A percentile compares a stretch with the other conserved stretches of the same genome.
These are phyloP conservation scores for Ennomos fuscantarius DNA, from an alignment of 2,888 invertebrate genomes.

Conservation along the genomic window DNA sequence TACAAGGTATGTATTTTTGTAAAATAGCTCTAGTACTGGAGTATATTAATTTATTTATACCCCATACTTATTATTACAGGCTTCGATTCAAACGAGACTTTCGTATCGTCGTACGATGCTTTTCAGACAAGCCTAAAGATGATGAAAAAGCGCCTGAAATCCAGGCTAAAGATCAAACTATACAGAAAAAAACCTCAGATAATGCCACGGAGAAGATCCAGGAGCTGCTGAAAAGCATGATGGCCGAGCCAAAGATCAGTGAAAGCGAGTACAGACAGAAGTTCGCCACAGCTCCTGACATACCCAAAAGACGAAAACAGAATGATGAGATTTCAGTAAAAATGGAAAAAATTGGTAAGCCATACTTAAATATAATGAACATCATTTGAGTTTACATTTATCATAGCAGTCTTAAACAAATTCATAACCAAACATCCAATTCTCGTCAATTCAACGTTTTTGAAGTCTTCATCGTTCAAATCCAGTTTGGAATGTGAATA, in stretches of 20 bases:
- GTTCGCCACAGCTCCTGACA: constrained; percentile 68
- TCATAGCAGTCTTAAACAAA: no score
- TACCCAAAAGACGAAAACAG: constrained; percentile 49
- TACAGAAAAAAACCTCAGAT: constrained; percentile 49
- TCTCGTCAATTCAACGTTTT: no score
- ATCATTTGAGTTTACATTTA: no score
- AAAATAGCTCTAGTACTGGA: no score
- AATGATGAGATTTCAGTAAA: constrained; percentile 63
- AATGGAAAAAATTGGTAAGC: constrained; percentile 70
- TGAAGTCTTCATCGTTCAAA: no score
- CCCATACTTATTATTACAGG: constrained; percentile 40
- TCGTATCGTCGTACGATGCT: constrained; percentile 55
- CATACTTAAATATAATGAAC: constrained; percentile 1
- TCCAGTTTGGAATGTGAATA: no score
- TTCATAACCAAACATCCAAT: no score
- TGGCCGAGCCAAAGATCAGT: constrained; percentile 68
- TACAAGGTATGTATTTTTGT: constrained; percentile 27
- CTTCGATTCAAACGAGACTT: constrained; percentile 55
- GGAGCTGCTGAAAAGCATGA: constrained; percentile 71
- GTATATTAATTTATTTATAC: no score
- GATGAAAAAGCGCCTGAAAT: constrained; percentile 58
- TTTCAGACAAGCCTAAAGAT: constrained; percentile 64
- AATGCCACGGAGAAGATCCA: constrained; percentile 73
- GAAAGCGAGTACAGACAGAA: constrained; percentile 68
- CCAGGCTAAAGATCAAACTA: constrained; percentile 41